These are phyloP conservation scores for Bellardia bayeri DNA, from an alignment of 2,888 invertebrate species.

Conservation along the genomic window DNA sequence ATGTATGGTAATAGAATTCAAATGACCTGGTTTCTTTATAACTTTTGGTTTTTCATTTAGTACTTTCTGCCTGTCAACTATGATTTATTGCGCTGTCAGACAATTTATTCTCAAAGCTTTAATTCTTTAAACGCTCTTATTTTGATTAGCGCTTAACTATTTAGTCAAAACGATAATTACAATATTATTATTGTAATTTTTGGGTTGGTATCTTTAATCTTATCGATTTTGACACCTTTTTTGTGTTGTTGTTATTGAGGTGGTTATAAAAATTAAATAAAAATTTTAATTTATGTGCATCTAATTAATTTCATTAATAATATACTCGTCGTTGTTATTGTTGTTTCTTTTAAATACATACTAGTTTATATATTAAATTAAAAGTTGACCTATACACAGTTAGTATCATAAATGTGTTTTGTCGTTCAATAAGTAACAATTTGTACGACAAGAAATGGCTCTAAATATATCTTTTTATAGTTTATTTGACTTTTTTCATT, in stretches of 20 bases:
- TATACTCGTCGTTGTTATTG: not conserved
- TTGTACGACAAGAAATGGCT: too few species aligned
- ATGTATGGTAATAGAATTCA: too few species aligned
- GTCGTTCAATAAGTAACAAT: not conserved
- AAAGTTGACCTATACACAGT: not conserved
- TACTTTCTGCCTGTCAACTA: not conserved
- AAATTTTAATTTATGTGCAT: conserved; percentile 57
- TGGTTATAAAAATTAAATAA: conserved; percentile 20
- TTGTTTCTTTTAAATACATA: conserved; percentile 9
- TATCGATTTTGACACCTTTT: conserved; percentile 56
- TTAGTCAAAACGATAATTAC: conserved; percentile 21
- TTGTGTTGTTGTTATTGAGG: not conserved
- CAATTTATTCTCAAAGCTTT: not conserved
- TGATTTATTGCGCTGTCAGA: conserved; percentile 18
- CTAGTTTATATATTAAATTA: not conserved
- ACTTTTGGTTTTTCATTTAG: too few species aligned
- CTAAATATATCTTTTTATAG: too few species aligned
- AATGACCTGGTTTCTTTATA: too few species aligned
- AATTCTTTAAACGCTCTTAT: conserved; percentile 7
- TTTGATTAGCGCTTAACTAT: conserved; percentile 37
- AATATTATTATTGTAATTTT: conserved; percentile 17
- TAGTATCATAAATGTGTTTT: not conserved
- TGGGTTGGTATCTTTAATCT: conserved; percentile 6
- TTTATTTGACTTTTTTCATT: too few species aligned
- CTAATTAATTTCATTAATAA: conserved; percentile 40